A percentile compares a stretch with the other conserved stretches of the same genome.
phyloP scores from a whole-genome alignment of 2,113 vertebrate species.

The Syngnathus scovelli region DNA sequence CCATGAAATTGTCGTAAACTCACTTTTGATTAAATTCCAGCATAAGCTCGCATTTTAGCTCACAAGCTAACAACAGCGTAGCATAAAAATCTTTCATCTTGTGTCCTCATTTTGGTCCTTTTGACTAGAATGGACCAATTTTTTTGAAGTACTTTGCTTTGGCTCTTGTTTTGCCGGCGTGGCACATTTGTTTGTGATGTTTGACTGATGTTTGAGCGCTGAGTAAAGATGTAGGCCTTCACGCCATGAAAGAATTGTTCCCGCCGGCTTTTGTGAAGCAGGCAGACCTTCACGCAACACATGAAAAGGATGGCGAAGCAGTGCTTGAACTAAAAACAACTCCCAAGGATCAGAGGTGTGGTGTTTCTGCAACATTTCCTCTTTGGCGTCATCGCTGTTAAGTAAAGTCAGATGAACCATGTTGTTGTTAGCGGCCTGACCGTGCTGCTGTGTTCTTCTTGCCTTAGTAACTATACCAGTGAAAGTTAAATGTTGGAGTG shows the following conservation, averaged over 20 bases:
- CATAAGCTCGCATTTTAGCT: neutral
- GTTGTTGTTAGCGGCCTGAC: conserved; percentile 18
- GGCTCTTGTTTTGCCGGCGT: neutral
- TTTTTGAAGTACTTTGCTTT: neutral
- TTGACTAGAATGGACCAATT: neutral
- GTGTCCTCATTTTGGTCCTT: neutral
- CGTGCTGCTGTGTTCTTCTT: conserved; percentile 37
- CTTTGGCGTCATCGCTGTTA: conserved; percentile 69
- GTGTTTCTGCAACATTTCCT: conserved; percentile 57
- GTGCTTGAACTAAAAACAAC: conserved; percentile 63
- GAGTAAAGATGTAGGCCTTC: neutral
- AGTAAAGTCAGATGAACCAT: conserved; percentile 67
- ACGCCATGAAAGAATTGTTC: conserved; percentile 6
- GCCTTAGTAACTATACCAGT: conserved; percentile 17
- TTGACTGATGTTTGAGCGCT: neutral
- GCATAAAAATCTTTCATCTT: neutral
- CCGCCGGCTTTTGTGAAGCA: conserved; percentile 15
- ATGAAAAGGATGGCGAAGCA: conserved; percentile 62
- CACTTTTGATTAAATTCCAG: conserved; percentile 5
- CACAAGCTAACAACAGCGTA: neutral
- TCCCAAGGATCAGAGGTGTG: conserved; percentile 45
- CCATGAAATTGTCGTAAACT: conserved; percentile 32
- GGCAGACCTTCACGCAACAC: conserved; percentile 49
- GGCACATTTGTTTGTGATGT: neutral
- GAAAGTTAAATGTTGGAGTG: neutral